Evolutionary conservation across 2,888 invertebrate species (phyloP).

Genomic region (Xanthia icteritia): DNA sequence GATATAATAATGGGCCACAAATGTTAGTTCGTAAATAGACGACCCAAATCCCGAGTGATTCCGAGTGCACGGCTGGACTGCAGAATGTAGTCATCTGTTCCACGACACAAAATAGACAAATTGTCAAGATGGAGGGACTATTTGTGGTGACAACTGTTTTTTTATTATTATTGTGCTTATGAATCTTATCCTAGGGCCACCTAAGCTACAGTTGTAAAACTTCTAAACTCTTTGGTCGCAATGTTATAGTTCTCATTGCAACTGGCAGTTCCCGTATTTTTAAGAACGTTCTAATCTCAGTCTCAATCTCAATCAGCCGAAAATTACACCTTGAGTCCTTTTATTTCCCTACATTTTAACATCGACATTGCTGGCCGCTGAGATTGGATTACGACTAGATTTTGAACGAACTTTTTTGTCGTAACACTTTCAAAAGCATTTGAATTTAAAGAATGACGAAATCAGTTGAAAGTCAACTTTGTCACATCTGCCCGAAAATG

Average conservation of each 20-base stretch:
- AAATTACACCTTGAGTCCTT: too few relatives aligned
- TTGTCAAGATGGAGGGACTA: conserved; percentile 12
- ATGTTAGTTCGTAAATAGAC: conserved; percentile 68
- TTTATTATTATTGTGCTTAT: not conserved
- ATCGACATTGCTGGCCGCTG: too few relatives aligned
- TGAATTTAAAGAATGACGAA: not conserved
- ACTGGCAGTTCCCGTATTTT: too few relatives aligned
- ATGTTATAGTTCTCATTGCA: not conserved
- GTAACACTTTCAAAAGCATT: not conserved
- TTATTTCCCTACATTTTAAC: too few relatives aligned
- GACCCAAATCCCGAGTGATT: conserved; percentile 61
- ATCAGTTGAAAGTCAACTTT: not conserved
- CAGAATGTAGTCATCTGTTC: conserved; percentile 62
- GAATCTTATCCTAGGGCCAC: not conserved
- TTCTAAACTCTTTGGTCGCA: not conserved
- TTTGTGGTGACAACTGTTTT: not conserved
- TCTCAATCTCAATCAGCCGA: too few relatives aligned
- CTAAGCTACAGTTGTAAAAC: not conserved
- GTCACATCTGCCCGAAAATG: not conserved
- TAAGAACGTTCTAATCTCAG: too few relatives aligned
- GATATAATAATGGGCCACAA: conserved; percentile 66
- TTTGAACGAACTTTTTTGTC: not conserved
- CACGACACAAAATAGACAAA: conserved; percentile 49
- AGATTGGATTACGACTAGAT: too few relatives aligned
- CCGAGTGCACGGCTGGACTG: conserved; percentile 65